Conservation (phyloP, 1,140 invertebrate species). For the Phthorimaea operculella region DNA sequence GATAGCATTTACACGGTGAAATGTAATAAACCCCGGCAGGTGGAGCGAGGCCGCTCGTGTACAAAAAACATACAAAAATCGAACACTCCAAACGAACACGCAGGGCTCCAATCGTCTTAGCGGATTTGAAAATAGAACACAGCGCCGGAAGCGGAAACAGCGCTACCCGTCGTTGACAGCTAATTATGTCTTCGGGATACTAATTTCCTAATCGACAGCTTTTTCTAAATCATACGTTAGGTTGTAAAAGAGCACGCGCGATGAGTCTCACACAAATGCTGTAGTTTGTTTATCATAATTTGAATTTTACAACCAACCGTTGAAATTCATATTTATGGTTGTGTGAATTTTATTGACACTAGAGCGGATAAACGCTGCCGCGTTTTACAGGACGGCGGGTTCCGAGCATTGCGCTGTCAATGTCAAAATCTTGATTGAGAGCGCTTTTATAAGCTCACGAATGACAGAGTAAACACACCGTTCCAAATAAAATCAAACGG, state of each 20-base stretch:
- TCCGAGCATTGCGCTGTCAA: constrained; percentile 30
- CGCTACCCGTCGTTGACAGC: constrained; percentile 54
- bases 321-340: constrained; percentile 52
- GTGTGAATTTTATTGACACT: constrained; percentile 36
- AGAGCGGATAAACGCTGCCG: constrained; percentile 24
- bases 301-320: constrained; percentile 50
- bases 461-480: constrained; percentile 29
- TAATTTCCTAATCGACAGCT: constrained; percentile 60
- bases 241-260: constrained; percentile 18
- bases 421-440: constrained; percentile 37
- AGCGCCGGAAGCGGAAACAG: constrained; percentile 54
- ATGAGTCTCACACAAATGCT: constrained; percentile 16
- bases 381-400: constrained; percentile 11
- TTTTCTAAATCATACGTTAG: constrained; percentile 33
- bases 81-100: constrained; percentile 18
- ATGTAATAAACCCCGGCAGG: constrained; percentile 55
- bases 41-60: constrained; percentile 20
- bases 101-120: constrained; percentile 25
- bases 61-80: constrained; percentile 19
- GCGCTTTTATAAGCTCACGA: constrained; percentile 27
- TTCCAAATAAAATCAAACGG: constrained; percentile 20
- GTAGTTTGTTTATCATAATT: constrained; percentile 44
- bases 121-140: constrained; percentile 61
- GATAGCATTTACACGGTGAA: constrained; percentile 48
- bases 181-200: constrained; percentile 55